Evolutionary conservation across 2,113 vertebrate genomes (phyloP).

Genomic region (Anseranas semipalmata): DNA sequence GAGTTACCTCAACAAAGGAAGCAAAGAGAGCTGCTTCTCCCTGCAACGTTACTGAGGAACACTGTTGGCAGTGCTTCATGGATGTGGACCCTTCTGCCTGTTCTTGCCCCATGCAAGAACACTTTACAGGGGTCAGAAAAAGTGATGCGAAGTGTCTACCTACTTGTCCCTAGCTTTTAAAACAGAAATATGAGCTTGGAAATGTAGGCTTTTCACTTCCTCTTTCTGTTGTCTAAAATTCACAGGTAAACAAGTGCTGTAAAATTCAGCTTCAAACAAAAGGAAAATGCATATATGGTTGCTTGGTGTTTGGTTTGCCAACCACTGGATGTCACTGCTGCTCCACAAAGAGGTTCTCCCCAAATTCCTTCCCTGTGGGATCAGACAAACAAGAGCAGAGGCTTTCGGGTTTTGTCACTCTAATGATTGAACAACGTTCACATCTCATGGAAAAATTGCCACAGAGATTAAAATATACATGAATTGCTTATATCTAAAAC

Average conservation of each 20-base stretch:
- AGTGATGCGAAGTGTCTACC: too few species aligned
- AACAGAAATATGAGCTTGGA: background rate
- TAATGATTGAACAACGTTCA: background rate
- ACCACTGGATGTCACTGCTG: constrained; percentile 64
- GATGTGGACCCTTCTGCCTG: fast-evolving
- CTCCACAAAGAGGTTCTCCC: background rate
- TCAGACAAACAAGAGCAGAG: background rate
- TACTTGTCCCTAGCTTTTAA: background rate
- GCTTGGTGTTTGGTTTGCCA: constrained; percentile 11
- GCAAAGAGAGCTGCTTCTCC: background rate
- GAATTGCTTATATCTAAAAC: background rate
- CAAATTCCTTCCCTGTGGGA: background rate
- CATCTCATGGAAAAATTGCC: background rate
- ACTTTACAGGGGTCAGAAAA: too few species aligned
- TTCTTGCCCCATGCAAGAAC: too few species aligned
- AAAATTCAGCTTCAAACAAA: background rate
- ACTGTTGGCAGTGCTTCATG: background rate
- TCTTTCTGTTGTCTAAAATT: background rate
- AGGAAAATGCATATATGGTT: background rate
- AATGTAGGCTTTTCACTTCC: background rate
- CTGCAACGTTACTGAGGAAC: background rate
- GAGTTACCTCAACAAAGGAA: background rate
- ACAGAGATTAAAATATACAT: background rate
- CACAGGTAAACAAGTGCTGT: background rate
- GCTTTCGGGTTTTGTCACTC: fast-evolving